Conservation (phyloP, 2,797 vertebrate species). For the Sparus aurata region DNA sequence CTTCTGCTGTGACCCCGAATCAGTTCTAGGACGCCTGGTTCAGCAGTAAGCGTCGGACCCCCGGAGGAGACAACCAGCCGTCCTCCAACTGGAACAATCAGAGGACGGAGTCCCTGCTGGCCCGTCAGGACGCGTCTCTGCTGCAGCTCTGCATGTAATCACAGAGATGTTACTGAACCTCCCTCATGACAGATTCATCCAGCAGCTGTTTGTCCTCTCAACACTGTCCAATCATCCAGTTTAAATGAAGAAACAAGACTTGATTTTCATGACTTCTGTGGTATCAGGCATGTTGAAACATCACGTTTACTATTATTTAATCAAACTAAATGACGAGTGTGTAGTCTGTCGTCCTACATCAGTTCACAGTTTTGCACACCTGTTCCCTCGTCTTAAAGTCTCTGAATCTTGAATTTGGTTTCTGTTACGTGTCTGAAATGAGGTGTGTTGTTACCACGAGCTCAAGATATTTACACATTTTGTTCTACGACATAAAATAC, state of each 20-base stretch:
- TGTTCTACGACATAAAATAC: no score
- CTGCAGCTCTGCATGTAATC: slow-evolving; percentile 18
- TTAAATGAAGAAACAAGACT: neutral
- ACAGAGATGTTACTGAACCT: neutral
- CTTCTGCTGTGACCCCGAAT: neutral
- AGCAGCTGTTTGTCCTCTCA: slow-evolving; percentile 13
- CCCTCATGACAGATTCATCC: neutral
- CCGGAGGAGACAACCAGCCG: neutral
- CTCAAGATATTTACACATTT: no score
- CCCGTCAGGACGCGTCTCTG: neutral
- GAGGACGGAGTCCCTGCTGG: slow-evolving; percentile 10
- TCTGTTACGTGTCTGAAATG: no score
- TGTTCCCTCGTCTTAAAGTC: no score
- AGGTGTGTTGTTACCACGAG: no score
- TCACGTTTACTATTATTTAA: no score
- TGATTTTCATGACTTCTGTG: no score
- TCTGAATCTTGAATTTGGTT: no score
- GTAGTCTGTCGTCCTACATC: no score
- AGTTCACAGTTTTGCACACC: no score
- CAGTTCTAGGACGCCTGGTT: neutral
- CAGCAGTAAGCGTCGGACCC: neutral
- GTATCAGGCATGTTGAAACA: no score
- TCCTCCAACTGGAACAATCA: slow-evolving; percentile 16
- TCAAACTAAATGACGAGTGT: no score
- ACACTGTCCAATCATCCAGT: neutral